Evolutionary conservation across 1,140 invertebrate genomes (phyloP).

Genomic region (Bradynema listronoti): DNA sequence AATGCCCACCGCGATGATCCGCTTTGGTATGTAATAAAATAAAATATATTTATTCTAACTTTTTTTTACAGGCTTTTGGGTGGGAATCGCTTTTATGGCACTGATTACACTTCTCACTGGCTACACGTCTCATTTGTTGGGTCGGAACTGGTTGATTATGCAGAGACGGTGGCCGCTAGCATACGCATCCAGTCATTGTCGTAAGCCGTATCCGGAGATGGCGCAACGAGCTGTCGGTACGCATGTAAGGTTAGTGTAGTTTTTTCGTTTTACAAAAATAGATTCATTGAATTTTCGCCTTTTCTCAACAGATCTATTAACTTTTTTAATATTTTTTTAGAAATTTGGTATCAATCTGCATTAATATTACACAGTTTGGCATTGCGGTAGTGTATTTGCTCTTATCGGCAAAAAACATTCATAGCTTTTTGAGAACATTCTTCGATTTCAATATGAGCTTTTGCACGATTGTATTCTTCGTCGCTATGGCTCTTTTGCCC

Average conservation of each 20-base stretch:
- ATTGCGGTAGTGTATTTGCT: conserved; percentile 68
- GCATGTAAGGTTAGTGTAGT: conserved; percentile 64
- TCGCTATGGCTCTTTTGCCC: conserved; percentile 65
- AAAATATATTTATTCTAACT: background rate
- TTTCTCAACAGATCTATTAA: too few relatives aligned
- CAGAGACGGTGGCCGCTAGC: conserved; percentile 66
- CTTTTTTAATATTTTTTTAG: conserved; percentile 54
- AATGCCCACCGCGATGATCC: conserved; percentile 66
- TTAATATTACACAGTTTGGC: conserved; percentile 68
- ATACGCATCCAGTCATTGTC: conserved; percentile 63
- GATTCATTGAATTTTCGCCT: too few relatives aligned
- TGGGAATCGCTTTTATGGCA: conserved; percentile 35
- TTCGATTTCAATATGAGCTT: conserved; percentile 62
- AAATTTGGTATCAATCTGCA: conserved; percentile 61
- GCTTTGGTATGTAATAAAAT: conserved; percentile 62
- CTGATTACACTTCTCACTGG: conserved; percentile 37
- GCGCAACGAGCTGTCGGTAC: conserved; percentile 64
- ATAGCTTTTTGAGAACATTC: conserved; percentile 63
- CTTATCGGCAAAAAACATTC: conserved; percentile 64
- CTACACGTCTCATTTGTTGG: conserved; percentile 60
- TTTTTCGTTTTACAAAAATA: too few relatives aligned
- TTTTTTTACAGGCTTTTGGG: conserved; percentile 36
- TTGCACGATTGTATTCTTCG: conserved; percentile 67
- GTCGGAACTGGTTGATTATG: conserved; percentile 69
- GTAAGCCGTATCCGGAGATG: conserved; percentile 69